Evolutionary conservation across 2,797 vertebrate genomes (phyloP).

Genomic region (Anomalospiza imberbis): DNA sequence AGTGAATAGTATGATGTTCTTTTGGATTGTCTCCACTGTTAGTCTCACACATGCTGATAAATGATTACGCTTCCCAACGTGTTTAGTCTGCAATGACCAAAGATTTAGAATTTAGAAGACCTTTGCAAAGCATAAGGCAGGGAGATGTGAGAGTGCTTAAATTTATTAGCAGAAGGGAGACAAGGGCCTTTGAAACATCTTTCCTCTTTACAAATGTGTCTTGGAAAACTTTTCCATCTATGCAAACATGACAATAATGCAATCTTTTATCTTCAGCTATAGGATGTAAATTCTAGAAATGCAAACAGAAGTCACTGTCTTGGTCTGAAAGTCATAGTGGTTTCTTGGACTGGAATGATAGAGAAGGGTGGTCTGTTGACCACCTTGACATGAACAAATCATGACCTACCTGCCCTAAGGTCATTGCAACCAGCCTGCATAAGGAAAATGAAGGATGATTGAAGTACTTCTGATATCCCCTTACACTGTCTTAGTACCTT

Average conservation of each 20-base stretch:
- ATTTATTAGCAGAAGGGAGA: not conserved
- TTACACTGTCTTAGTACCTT: not conserved
- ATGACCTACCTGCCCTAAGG: not conserved
- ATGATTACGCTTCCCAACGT: not conserved
- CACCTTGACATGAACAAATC: not conserved
- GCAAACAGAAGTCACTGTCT: not conserved
- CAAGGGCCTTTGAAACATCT: not conserved
- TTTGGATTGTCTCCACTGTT: not conserved
- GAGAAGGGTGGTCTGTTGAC: not conserved
- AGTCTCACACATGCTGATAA: not conserved
- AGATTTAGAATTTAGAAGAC: not conserved
- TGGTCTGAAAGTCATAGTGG: not conserved
- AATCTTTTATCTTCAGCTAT: not conserved
- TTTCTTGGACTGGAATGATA: not conserved
- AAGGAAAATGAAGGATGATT: not conserved
- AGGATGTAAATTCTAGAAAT: not conserved
- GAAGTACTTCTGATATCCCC: not conserved
- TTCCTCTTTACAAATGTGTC: not conserved
- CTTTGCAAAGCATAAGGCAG: not conserved
- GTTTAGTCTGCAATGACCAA: slow-evolving; percentile 22
- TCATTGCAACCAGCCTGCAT: not conserved
- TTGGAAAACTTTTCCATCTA: not conserved
- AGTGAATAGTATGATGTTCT: not conserved
- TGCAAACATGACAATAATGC: not conserved
- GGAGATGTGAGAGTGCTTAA: not conserved